Evolutionary conservation across 2,113 vertebrate genomes (phyloP).

Genomic region (Athene noctua): DNA sequence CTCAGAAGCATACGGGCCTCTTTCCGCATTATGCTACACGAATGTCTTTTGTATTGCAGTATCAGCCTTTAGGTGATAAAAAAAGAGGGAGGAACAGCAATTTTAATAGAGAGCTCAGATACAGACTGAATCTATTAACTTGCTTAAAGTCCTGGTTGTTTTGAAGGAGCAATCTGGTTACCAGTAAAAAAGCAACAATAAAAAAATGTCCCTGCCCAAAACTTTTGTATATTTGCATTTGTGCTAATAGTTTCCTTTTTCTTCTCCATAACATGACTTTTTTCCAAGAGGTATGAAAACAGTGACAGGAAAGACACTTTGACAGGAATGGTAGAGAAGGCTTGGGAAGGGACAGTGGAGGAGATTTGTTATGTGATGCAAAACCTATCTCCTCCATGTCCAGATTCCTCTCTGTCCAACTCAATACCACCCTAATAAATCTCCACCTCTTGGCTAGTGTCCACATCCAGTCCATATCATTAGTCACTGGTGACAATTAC

Average conservation of each 20-base stretch:
- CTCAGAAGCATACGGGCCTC: background rate
- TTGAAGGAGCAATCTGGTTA: conserved; percentile 11
- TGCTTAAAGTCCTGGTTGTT: background rate
- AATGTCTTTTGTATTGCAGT: background rate
- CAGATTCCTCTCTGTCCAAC: background rate
- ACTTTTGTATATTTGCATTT: background rate
- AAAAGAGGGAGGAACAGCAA: background rate
- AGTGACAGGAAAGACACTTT: background rate
- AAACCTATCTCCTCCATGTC: background rate
- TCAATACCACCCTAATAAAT: conserved; percentile 2
- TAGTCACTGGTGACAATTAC: conserved; percentile 10
- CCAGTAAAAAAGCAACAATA: background rate
- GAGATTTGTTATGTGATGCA: background rate
- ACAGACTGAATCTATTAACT: background rate
- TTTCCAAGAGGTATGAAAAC: background rate
- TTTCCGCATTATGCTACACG: background rate
- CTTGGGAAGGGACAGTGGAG: background rate
- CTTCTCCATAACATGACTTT: background rate
- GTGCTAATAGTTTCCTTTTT: background rate
- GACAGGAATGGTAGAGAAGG: background rate
- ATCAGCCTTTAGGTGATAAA: background rate
- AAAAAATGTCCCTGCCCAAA: background rate
- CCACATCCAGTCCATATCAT: background rate
- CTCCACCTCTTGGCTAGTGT: background rate
- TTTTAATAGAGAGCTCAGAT: background rate